Percentiles rank a stretch among this genome's conserved stretches.
Conservation (phyloP, 1,140 invertebrate genomes). For the Platyscapa corneri region DNA sequence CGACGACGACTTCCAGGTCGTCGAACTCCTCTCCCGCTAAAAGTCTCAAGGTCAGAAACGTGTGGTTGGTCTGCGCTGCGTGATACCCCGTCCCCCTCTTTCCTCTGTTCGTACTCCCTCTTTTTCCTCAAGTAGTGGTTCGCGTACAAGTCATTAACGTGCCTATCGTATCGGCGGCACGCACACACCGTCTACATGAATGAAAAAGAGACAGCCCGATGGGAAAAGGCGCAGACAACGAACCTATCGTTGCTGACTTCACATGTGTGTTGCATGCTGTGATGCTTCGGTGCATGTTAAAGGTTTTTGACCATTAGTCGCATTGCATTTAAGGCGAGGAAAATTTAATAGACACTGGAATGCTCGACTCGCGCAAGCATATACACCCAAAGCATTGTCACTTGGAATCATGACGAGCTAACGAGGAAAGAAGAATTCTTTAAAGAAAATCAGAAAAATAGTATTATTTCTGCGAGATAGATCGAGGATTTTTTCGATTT, state of each 20-base stretch:
- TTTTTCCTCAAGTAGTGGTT: background rate
- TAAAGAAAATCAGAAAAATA: too few relatives aligned
- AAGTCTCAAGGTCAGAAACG: constrained; percentile 51
- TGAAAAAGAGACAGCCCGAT: constrained; percentile 24
- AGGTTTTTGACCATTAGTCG: background rate
- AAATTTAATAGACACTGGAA: background rate
- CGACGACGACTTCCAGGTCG: constrained; percentile 42
- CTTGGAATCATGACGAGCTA: too few relatives aligned
- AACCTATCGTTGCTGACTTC: too few relatives aligned
- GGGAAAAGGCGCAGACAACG: background rate
- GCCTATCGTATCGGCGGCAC: background rate
- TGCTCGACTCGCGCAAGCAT: too few relatives aligned
- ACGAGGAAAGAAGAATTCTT: too few relatives aligned
- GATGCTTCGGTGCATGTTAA: background rate
- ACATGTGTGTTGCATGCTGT: too few relatives aligned
- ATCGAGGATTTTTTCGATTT: background rate
- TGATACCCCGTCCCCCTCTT: background rate
- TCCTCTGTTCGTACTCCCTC: background rate
- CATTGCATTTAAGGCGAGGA: background rate
- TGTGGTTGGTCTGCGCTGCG: constrained; percentile 6
- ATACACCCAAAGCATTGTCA: too few relatives aligned
- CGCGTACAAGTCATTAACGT: constrained; percentile 31
- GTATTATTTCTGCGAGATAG: background rate
- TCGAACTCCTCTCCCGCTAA: constrained; percentile 51
- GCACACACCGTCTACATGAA: constrained; percentile 17